Base-by-base conservation (phyloP, 2,888 invertebrate genomes). In the Acleris cristana region DNA sequence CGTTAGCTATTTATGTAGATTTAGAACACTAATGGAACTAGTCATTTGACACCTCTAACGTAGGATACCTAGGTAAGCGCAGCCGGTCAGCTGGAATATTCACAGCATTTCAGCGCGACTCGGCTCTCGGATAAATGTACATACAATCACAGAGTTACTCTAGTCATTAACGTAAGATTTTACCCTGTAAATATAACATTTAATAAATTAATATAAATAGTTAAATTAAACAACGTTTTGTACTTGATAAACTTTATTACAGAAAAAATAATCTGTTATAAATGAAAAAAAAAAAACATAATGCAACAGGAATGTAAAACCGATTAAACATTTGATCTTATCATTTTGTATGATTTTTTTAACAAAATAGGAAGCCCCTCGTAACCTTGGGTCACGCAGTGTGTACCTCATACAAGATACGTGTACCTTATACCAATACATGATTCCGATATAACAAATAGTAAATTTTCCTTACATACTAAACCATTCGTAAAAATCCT, bases 241-340 rank as follows among this genome's bases (percentile, higher is more conserved):
- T 86, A 84, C 75, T 85, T 77, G 81, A 84, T 81, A 84, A 82
- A 69, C 55, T 88, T 89, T 89, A 88, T 86, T 89, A 76, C 77
- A 82, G 74, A 79, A 80, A 77, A 77, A 75, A 69, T 72, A 80
- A 77, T 79, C 78, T 81, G 79, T 81, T 77, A 84, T 79, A 77
- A 72, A 73, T 40, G 40, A 77, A 74, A 65, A 76, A 79, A 76
- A 69, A 74, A 73, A 79, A 80, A 84, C 79, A 83, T 82, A 82
- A 77, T 80, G 74, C 79, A 83, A 86, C 81, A 82, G 89, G 89
- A 90, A 90, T 90, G 90, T 89, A 88, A 80, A 78, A 86, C 84
- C 81, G 84, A 90, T 86, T 85, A 90, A 89, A 84, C 76, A 77
- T 82, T 87, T 89, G 88, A 90, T 83, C 78, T 82, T 83, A 79